These are phyloP conservation scores for Cheilosia urbana DNA, from an alignment of 2,888 invertebrate species.

Conservation along the genomic window DNA sequence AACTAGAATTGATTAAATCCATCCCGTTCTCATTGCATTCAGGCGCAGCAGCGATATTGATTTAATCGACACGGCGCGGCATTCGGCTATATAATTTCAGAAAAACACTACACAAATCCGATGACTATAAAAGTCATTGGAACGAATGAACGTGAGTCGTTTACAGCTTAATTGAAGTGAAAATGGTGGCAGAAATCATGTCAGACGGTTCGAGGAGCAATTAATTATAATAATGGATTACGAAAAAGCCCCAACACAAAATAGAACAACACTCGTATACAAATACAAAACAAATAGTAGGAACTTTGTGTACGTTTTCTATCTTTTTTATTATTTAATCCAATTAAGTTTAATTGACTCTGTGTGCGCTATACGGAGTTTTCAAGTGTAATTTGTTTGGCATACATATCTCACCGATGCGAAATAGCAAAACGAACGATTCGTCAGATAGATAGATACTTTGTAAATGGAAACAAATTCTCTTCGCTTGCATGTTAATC, in stretches of 20 bases:
- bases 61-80: conserved; percentile 53
- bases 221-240: conserved; percentile 76
- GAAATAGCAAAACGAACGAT: conserved; percentile 20
- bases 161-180: conserved; percentile 75
- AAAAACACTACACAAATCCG: conserved; percentile 27
- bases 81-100: conserved; percentile 51
- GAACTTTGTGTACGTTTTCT: conserved; percentile 10
- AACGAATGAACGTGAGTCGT: conserved; percentile 56
- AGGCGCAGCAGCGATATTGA: conserved; percentile 49
- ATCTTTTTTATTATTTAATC: conserved; percentile 60
- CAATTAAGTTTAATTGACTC: conserved; percentile 76
- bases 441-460: conserved; percentile 52
- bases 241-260: conserved; percentile 54
- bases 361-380: conserved; percentile 56
- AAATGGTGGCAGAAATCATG: conserved; percentile 75
- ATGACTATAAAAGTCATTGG: conserved; percentile 12
- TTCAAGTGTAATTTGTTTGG: conserved; percentile 64
- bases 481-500: conserved; percentile 42
- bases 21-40: conserved; percentile 17
- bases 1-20: conserved; percentile 61
- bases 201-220: conserved; percentile 69
- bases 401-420: conserved; percentile 39
- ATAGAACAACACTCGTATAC: background rate
- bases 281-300: conserved; percentile 30
- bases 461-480: conserved; percentile 41